These are phyloP conservation scores for Leucophenga montana DNA, from an alignment of 2,888 invertebrate genomes.

Conservation along the genomic window DNA sequence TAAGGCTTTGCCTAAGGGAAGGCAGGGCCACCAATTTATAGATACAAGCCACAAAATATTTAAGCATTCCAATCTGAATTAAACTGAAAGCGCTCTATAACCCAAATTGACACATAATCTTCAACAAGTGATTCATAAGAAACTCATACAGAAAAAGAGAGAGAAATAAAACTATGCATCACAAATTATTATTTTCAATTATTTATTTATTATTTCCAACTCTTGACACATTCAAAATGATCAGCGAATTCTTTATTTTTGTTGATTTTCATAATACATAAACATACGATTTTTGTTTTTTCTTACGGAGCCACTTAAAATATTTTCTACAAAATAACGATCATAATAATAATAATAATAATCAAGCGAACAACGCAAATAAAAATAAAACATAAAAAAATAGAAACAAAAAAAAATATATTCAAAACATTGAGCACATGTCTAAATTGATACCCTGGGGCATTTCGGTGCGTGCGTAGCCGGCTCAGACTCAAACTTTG, in stretches of 20 bases:
- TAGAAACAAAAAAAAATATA: slow-evolving; percentile 22
- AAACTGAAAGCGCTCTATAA: neutral
- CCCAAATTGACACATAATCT: neutral
- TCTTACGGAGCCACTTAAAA: slow-evolving; percentile 55
- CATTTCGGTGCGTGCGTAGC: slow-evolving; percentile 37
- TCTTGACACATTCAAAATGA: slow-evolving; percentile 43
- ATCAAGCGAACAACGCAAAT: slow-evolving; percentile 30
- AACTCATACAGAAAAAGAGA: slow-evolving; percentile 42
- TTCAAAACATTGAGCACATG: slow-evolving; percentile 56
- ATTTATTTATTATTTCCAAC: slow-evolving; percentile 19
- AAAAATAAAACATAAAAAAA: slow-evolving; percentile 33
- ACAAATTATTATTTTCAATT: neutral
- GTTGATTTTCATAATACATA: slow-evolving; percentile 9
- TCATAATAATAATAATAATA: slow-evolving; percentile 39
- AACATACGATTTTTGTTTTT: neutral
- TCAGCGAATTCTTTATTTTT: slow-evolving; percentile 15
- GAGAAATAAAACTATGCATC: slow-evolving; percentile 47
- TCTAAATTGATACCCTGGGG: slow-evolving; percentile 73
- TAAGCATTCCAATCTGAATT: too few species aligned
- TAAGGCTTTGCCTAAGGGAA: too few species aligned
- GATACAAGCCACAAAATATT: too few species aligned
- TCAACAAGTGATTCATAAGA: neutral
- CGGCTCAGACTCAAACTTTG: slow-evolving; percentile 30
- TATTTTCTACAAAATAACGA: slow-evolving; percentile 46
- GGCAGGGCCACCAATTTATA: too few species aligned